These are phyloP conservation scores for Diglossa cyanea DNA, from an alignment of 2,797 vertebrate genomes.

Conservation along the genomic window DNA sequence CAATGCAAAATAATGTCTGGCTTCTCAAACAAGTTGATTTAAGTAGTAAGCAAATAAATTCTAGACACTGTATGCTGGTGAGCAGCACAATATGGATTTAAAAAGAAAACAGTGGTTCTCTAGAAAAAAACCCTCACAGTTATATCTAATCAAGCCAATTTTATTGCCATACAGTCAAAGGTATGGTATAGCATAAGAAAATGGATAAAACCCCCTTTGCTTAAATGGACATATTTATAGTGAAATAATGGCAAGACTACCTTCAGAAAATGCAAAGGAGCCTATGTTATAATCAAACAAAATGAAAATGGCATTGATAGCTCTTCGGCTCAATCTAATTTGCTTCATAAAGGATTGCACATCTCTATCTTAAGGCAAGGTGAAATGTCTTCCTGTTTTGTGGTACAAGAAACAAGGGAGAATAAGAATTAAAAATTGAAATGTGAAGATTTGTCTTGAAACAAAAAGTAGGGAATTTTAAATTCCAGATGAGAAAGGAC, in stretches of 20 bases:
- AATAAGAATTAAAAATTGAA: neutral
- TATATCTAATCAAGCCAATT: neutral
- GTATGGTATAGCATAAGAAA: neutral
- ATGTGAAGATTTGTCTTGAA: neutral
- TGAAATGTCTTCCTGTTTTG: neutral
- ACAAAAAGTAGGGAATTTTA: neutral
- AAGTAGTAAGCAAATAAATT: neutral
- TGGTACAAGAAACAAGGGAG: neutral
- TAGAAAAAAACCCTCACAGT: neutral
- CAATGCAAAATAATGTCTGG: neutral
- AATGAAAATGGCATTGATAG: neutral
- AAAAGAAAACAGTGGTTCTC: neutral
- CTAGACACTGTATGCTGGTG: neutral
- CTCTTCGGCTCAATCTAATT: neutral
- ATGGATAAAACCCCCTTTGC: neutral
- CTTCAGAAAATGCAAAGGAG: neutral
- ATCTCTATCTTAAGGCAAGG: neutral
- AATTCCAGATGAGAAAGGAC: neutral
- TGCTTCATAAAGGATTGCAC: neutral
- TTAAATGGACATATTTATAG: neutral
- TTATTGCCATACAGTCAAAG: neutral
- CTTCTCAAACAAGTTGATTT: slow-evolving; percentile 4
- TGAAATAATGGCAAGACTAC: neutral
- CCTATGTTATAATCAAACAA: neutral
- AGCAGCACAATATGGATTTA: neutral